Evolutionary conservation across 2,113 vertebrate genomes (phyloP).

Genomic region (Drymodes brunneopygia): DNA sequence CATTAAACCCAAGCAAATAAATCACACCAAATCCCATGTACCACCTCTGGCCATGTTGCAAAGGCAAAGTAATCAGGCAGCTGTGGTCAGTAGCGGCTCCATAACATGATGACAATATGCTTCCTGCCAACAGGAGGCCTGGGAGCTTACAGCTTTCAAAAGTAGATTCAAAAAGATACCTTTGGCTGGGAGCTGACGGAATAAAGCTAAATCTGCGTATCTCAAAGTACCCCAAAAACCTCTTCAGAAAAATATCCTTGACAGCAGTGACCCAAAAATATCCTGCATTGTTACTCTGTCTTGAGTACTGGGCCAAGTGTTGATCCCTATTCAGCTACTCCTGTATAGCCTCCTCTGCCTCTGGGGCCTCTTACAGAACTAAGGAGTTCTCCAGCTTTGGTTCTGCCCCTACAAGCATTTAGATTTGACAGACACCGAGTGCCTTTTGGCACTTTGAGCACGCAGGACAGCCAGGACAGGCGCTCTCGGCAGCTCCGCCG

Average conservation of each 20-base stretch:
- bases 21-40: neutral
- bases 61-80: neutral
- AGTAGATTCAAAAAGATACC: neutral
- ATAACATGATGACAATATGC: neutral
- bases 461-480: fast-evolving
- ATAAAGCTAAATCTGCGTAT: neutral
- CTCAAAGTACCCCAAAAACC: neutral
- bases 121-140: neutral
- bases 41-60: neutral
- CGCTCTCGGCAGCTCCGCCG: fast-evolving
- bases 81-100: neutral
- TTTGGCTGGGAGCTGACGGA: neutral
- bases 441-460: neutral
- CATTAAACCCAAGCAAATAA: neutral
- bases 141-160: neutral
- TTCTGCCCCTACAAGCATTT: neutral
- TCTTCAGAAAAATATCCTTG: neutral
- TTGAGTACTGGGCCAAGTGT: neutral
- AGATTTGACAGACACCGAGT: fast-evolving
- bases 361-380: neutral
- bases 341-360: neutral
- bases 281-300: neutral
- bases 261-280: neutral
- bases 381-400: neutral
- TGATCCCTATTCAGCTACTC: neutral